Conservation (phyloP, 2,113 vertebrate genomes). For the Peromyscus maniculatus region DNA sequence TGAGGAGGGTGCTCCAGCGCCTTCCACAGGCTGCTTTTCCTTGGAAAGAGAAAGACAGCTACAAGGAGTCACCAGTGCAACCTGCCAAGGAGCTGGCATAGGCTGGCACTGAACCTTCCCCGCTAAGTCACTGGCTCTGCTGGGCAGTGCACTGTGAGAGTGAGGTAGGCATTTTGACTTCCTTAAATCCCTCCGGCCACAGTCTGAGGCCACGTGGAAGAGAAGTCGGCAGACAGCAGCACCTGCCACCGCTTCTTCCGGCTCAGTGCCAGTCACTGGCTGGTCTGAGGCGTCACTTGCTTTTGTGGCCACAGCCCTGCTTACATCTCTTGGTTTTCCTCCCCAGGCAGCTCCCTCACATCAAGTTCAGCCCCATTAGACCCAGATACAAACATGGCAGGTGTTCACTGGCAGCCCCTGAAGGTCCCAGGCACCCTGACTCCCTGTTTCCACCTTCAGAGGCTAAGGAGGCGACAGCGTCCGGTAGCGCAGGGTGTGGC, state of each 20-base stretch:
- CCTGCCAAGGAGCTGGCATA: neutral
- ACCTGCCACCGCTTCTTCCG: neutral
- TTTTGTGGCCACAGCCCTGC: neutral
- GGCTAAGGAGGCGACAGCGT: neutral
- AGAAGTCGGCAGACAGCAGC: neutral
- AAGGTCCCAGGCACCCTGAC: neutral
- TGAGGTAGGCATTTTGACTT: neutral
- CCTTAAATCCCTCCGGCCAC: neutral
- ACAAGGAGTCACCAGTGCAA: neutral
- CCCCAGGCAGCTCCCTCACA: neutral
- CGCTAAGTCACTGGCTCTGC: neutral
- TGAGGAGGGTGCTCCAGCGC: neutral
- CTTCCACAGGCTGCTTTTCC: neutral
- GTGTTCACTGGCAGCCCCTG: neutral
- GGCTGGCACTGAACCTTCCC: neutral
- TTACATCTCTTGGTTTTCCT: neutral
- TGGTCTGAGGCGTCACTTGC: fast-evolving
- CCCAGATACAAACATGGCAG: neutral
- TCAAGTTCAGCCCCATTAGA: neutral
- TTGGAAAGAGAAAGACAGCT: neutral
- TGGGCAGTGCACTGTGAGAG: neutral
- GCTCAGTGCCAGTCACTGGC: fast-evolving
- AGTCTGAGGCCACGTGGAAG: neutral
- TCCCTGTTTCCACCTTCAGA: neutral
- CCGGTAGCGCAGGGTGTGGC: neutral